These are phyloP conservation scores for Acropora tenuis DNA, from an alignment of 64 coral and sea anemone genomes.

Conservation along the genomic window DNA sequence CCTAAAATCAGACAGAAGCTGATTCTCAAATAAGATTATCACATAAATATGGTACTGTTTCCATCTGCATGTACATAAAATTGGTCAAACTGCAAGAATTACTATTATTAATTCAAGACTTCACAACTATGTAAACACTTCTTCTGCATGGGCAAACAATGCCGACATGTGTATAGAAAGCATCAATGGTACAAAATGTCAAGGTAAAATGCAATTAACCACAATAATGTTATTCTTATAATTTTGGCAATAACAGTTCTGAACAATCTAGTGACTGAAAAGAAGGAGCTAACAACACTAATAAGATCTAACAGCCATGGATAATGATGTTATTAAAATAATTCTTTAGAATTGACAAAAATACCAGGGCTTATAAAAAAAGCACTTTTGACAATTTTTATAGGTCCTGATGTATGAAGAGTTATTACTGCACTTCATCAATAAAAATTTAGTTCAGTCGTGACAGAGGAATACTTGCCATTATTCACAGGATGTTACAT, in stretches of 20 bases:
- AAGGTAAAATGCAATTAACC: background rate
- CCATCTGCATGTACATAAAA: background rate
- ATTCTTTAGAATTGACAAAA: too few species aligned
- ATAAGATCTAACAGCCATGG: background rate
- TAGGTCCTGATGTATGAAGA: background rate
- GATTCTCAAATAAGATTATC: too few species aligned
- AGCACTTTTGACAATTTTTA: too few species aligned
- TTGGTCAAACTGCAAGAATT: background rate
- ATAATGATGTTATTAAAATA: background rate
- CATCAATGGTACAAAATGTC: background rate
- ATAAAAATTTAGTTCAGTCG: background rate
- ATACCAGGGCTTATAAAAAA: too few species aligned
- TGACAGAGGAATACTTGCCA: background rate
- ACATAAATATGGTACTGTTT: background rate
- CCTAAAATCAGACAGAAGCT: background rate
- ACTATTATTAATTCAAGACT: background rate
- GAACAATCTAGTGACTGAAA: background rate
- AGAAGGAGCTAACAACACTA: background rate
- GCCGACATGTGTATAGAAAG: background rate
- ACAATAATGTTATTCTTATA: too few species aligned
- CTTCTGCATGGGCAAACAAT: background rate
- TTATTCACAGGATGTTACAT: background rate
- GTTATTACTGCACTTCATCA: background rate
- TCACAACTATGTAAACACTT: constrained; percentile 25
- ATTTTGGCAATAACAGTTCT: too few species aligned